phyloP scores from a whole-genome alignment of 2,888 invertebrate genomes.

The Coecobrya sp. region DNA sequence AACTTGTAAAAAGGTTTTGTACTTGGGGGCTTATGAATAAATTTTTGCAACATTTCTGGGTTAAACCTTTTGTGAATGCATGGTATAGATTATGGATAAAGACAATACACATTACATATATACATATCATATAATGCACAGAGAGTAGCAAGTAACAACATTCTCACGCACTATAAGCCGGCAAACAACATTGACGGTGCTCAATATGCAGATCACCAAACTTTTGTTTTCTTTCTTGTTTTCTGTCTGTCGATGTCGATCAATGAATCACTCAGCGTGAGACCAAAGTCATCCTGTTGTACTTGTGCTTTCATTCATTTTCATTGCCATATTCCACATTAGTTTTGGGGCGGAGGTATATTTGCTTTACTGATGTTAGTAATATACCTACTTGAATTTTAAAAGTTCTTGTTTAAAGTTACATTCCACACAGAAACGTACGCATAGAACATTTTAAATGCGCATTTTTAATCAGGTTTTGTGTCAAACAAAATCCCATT shows the following conservation, averaged over 20 bases:
- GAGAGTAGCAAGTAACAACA: slow-evolving; percentile 9
- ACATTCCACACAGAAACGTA: background rate
- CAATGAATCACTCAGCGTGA: slow-evolving; percentile 74
- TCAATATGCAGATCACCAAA: slow-evolving; percentile 4
- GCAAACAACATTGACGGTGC: background rate
- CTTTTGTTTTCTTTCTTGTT: slow-evolving; percentile 51
- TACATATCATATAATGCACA: background rate
- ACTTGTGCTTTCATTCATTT: slow-evolving; percentile 59
- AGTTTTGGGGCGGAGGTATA: slow-evolving; percentile 46
- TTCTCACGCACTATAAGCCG: background rate
- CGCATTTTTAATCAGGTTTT: slow-evolving; percentile 78
- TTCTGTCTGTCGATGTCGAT: slow-evolving; percentile 63
- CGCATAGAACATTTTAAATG: slow-evolving; percentile 51
- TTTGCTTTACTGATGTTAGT: background rate
- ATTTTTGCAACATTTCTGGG: slow-evolving; percentile 72
- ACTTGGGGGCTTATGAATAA: background rate
- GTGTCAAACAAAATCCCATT: slow-evolving; percentile 81
- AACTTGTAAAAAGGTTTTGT: slow-evolving; percentile 36
- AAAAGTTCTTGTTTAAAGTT: slow-evolving; percentile 27
- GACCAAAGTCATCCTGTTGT: slow-evolving; percentile 38
- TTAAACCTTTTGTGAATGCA: slow-evolving; percentile 44
- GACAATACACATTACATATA: too few relatives aligned
- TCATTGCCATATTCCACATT: slow-evolving; percentile 61
- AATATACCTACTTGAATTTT: background rate
- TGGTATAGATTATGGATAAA: too few relatives aligned